These are phyloP conservation scores for Parnassius glacialis DNA, from an alignment of 2,888 invertebrate genomes.

Conservation along the genomic window DNA sequence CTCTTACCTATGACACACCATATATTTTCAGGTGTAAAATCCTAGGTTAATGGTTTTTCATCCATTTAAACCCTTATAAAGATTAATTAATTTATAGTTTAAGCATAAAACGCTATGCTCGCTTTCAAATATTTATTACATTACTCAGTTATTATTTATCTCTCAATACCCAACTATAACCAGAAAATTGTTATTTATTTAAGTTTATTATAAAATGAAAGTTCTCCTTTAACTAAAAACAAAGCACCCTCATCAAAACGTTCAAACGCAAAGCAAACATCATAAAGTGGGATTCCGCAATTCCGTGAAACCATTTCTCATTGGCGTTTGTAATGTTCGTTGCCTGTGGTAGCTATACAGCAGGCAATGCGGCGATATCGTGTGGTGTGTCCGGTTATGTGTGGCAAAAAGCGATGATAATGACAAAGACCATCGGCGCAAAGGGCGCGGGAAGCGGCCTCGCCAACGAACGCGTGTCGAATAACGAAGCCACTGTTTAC, in stretches of 20 bases:
- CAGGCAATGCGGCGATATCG: conserved; percentile 35
- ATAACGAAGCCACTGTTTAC: conserved; percentile 54
- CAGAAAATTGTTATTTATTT: no score
- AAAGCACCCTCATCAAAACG: not conserved
- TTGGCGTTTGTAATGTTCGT: conserved; percentile 14
- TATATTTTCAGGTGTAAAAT: not conserved
- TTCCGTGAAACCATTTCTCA: conserved; percentile 21
- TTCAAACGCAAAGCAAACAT: conserved; percentile 3
- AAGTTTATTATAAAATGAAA: no score
- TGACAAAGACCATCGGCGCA: conserved; percentile 71
- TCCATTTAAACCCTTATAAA: no score
- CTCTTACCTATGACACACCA: conserved; percentile 8
- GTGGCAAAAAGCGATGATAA: conserved; percentile 78
- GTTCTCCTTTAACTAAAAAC: not conserved
- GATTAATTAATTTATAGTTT: no score
- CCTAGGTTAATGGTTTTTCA: no score
- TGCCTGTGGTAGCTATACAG: conserved; percentile 6
- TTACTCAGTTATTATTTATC: no score
- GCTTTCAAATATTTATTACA: no score
- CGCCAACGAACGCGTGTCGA: conserved; percentile 59
- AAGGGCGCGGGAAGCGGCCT: conserved; percentile 67
- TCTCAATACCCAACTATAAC: no score
- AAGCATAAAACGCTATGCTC: no score
- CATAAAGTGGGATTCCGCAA: conserved; percentile 14
- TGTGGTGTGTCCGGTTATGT: conserved; percentile 65